Conservation (phyloP, 2,797 vertebrate species). For the Toxotes lorentzi region DNA sequence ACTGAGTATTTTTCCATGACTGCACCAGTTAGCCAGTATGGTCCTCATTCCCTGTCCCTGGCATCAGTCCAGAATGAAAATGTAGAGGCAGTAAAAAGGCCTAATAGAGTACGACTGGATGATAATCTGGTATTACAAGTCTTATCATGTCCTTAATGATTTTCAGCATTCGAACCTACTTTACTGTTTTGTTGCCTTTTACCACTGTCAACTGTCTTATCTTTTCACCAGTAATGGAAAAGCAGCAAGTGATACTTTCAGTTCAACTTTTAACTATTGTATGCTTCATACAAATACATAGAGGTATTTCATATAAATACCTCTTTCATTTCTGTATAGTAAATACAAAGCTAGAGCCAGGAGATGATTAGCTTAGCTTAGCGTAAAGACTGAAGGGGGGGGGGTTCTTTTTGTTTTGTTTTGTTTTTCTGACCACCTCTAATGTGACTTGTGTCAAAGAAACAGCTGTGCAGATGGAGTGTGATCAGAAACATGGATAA, state of each 20-base stretch:
- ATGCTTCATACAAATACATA: too few species aligned
- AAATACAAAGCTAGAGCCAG: not conserved
- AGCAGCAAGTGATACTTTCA: not conserved
- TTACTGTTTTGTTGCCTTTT: not conserved
- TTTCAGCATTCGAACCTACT: not conserved
- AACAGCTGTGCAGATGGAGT: not conserved
- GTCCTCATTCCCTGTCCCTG: conserved; percentile 25
- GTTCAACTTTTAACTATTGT: not conserved
- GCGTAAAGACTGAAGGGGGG: not conserved
- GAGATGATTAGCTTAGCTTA: not conserved
- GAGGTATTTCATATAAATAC: too few species aligned
- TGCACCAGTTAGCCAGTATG: conserved; percentile 10
- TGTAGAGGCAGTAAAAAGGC: conserved; percentile 24
- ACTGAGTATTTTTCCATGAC: conserved; percentile 62
- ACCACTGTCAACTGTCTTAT: not conserved
- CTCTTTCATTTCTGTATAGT: not conserved
- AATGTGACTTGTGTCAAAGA: not conserved
- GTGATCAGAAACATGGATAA: conserved; percentile 10
- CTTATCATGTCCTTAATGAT: not conserved
- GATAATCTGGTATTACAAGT: not conserved
- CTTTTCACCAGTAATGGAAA: not conserved
- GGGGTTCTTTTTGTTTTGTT: too few species aligned
- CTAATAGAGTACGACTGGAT: not conserved
- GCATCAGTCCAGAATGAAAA: conserved; percentile 13
- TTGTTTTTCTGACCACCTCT: not conserved